Base-by-base conservation (phyloP, 2,797 vertebrate species). In the Falco novaeseelandiae region DNA sequence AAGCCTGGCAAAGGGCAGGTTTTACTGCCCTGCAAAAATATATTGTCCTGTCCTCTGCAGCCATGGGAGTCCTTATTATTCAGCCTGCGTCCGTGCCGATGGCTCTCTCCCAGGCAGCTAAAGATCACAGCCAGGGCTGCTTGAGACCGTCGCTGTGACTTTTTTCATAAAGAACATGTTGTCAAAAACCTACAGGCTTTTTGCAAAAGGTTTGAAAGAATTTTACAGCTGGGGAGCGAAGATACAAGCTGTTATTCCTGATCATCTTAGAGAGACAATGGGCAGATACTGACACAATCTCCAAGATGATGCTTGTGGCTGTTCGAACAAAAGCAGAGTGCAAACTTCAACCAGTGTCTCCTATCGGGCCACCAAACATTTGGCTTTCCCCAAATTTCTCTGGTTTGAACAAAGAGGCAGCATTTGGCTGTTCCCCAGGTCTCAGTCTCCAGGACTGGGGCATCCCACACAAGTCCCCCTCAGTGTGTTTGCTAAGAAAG, bases 61-160 rank as follows among this genome's bases (percentile, higher is more conserved):
- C 57, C 5, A 0, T 6, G 0, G 12, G 8, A 32, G 29, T 59
- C 65, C 65, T 96, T 90, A 2, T 55, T 32, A 97, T 94, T 92
- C 95, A 27, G 5, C 4, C 4, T 0, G 62, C 42, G 0, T 94
- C 94, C 6, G 0, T 2, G 58, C 87, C 32, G 0, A 3, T 49
- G 95, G 94, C 89, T 94, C 89, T 65, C 84, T 93, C 62, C 40
- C 83, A 87, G 94, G 89, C 92, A 94, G 94, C 72, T 63, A 52
- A 20, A 73, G 92, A 94, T 86, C 92, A 61, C 90, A 95, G 95
- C 66, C 77, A 76, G 70, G 36, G 12, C 70, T 87, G 91, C 73
- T 86, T 12, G 0, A 74, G 30, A 76, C 8, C 0, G 3, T 5
- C 9, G 2, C 55, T 42, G n/a, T 0, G 89, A n/a, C 58, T 81